These are phyloP conservation scores for Neodiprion fabricii DNA, from an alignment of 1,140 invertebrate species.

Conservation along the genomic window DNA sequence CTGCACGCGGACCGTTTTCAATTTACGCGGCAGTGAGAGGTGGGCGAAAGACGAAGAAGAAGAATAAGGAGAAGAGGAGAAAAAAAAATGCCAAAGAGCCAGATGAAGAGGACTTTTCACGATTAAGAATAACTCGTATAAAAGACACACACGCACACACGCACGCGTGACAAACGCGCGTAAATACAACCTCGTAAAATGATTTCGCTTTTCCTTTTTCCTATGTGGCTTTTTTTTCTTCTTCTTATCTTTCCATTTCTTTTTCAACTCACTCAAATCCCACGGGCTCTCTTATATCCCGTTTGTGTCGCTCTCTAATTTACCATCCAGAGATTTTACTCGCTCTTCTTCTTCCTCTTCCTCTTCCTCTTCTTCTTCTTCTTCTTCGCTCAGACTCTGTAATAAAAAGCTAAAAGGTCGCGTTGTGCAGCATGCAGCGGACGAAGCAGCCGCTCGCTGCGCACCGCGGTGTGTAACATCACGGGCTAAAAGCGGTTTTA, in stretches of 20 bases:
- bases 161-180: too few species aligned
- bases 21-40: not conserved
- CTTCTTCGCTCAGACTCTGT: not conserved
- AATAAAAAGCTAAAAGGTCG: constrained; percentile 3
- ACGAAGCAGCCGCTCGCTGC: not conserved
- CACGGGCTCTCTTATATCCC: not conserved
- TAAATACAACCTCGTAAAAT: not conserved
- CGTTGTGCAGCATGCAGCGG: not conserved
- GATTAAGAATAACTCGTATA: not conserved
- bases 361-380: not conserved
- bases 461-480: constrained; percentile 7
- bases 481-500: constrained; percentile 52
- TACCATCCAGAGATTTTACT: constrained; percentile 30
- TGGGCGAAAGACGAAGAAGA: not conserved
- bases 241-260: not conserved
- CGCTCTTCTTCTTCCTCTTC: constrained; percentile 1
- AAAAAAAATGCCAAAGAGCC: not conserved
- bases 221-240: not conserved
- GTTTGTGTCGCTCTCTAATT: not conserved
- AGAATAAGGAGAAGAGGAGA: not conserved
- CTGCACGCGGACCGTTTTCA: constrained; percentile 2
- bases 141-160: not conserved
- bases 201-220: not conserved
- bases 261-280: too few species aligned
- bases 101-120: constrained; percentile 23